phyloP scores from a whole-genome alignment of 2,797 vertebrate species.

The Phyllotis vaccarum region DNA sequence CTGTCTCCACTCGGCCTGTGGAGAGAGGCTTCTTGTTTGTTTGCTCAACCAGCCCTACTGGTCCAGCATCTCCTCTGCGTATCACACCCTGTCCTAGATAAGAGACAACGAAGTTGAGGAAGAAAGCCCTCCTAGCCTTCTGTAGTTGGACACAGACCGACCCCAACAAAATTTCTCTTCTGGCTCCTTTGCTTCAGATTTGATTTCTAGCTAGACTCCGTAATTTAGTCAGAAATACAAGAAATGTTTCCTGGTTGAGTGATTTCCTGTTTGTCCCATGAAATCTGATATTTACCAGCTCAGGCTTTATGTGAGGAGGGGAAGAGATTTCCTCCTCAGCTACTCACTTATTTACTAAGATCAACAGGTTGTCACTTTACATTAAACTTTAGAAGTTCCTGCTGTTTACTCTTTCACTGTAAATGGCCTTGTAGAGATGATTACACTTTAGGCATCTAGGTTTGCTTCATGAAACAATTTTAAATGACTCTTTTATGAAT shows the following conservation, averaged over 20 bases:
- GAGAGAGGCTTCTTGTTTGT: background rate
- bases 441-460: background rate
- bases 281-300: background rate
- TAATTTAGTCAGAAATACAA: background rate
- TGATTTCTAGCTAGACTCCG: background rate
- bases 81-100: background rate
- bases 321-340: fast-evolving
- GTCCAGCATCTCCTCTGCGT: background rate
- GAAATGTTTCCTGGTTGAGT: background rate
- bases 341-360: background rate
- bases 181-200: background rate
- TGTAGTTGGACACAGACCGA: background rate
- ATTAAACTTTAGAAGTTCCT: background rate
- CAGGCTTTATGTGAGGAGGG: background rate
- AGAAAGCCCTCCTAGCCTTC: background rate
- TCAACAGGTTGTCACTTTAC: background rate
- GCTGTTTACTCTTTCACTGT: background rate
- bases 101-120: background rate
- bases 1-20: background rate
- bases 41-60: background rate
- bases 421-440: background rate
- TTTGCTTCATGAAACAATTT: background rate
- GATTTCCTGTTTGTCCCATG: background rate
- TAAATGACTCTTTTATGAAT: background rate
- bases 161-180: background rate